A percentile compares a stretch with the other conserved stretches of the same genome.
Evolutionary conservation across 1,140 invertebrate genomes (phyloP).

Genomic region (Adoxophyes honmai): DNA sequence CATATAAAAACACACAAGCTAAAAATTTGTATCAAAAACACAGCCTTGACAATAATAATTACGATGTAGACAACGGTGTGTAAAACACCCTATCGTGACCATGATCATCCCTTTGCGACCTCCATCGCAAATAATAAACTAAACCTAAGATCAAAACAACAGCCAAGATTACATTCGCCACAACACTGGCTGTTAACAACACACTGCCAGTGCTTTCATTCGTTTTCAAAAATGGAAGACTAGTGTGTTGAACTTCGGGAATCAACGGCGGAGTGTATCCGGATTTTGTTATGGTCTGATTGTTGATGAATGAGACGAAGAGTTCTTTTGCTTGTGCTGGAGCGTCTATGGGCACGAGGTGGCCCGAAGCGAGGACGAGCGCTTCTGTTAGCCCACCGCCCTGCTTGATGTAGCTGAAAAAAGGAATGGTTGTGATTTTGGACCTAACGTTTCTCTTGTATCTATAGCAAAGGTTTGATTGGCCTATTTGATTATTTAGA

Average conservation of each 20-base stretch:
- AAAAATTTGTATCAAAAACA: too few relatives aligned
- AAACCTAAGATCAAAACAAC: not conserved
- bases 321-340: not conserved
- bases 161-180: not conserved
- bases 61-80: not conserved
- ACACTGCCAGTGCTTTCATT: not conserved
- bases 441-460: too few relatives aligned
- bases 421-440: not conserved
- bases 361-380: not conserved
- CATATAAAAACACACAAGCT: too few relatives aligned
- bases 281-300: not conserved
- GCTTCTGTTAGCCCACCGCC: not conserved
- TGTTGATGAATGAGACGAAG: not conserved
- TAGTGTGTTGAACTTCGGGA: not conserved
- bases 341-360: not conserved
- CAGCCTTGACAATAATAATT: too few relatives aligned
- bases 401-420: slow-evolving; percentile 5
- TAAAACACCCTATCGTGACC: not conserved
- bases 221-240: not conserved
- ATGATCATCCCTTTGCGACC: not conserved
- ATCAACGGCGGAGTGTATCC: not conserved
- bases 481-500: too few relatives aligned
- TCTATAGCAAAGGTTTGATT: too few relatives aligned
- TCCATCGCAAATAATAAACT: not conserved
- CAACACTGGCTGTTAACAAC: not conserved